Conservation (phyloP, 2,797 vertebrate genomes). For the Champsocephalus gunnari region DNA sequence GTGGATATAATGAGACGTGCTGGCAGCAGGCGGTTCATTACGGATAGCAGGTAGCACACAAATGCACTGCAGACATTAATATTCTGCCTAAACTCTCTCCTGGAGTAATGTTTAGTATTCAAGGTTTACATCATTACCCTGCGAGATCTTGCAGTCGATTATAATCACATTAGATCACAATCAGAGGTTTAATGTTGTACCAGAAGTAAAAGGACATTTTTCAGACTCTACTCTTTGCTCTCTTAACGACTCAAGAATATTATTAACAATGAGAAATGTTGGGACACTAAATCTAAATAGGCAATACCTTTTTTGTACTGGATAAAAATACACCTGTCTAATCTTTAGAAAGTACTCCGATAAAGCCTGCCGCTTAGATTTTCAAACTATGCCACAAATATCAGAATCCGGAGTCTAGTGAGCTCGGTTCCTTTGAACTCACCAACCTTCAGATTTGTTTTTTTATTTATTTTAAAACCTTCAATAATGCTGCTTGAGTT, state of each 20-base stretch:
- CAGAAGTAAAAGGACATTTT: too few species aligned
- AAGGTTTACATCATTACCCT: constrained; percentile 30
- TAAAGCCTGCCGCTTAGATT: neutral
- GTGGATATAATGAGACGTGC: constrained; percentile 65
- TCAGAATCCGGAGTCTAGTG: neutral
- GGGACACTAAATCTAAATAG: neutral
- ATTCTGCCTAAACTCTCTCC: constrained; percentile 37
- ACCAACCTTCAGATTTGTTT: neutral
- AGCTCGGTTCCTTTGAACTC: neutral
- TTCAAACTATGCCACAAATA: neutral
- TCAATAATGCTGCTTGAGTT: constrained; percentile 1
- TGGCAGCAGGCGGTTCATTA: constrained; percentile 64
- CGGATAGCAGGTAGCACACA: constrained; percentile 51
- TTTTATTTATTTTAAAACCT: neutral
- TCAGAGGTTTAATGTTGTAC: neutral
- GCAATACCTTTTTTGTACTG: neutral
- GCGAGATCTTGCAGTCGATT: constrained; percentile 4
- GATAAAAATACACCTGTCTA: neutral
- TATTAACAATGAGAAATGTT: neutral
- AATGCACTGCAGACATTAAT: constrained; percentile 57
- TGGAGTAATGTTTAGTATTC: constrained; percentile 35
- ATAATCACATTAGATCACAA: constrained; percentile 7
- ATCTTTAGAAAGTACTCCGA: neutral
- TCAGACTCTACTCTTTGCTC: too few species aligned
- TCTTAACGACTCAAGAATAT: neutral